Percentiles rank a stretch among this genome's conserved stretches.
These are phyloP conservation scores for Micrasema longulum DNA, from an alignment of 1,140 invertebrate genomes.

Conservation along the genomic window DNA sequence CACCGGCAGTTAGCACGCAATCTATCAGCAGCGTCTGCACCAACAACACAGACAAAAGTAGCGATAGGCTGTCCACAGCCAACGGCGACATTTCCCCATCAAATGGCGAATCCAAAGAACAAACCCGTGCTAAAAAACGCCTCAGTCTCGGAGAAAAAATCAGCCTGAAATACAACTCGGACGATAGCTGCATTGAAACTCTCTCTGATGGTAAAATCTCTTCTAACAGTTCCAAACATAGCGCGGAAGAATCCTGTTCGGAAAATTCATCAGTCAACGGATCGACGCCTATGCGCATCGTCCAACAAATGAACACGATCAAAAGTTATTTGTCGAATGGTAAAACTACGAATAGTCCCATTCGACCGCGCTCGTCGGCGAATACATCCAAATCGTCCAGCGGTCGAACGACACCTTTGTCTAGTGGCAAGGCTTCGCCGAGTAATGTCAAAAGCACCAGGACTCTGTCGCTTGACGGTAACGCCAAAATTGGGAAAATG, in stretches of 20 bases:
- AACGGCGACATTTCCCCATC: slow-evolving; percentile 48
- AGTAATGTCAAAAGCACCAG: slow-evolving; percentile 37
- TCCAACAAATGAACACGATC: slow-evolving; percentile 34
- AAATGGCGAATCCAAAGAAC: slow-evolving; percentile 1
- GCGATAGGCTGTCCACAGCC: slow-evolving; percentile 37
- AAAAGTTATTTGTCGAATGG: slow-evolving; percentile 24
- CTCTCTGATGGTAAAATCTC: slow-evolving; percentile 17
- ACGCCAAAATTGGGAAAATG: slow-evolving; percentile 53
- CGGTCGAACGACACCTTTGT: slow-evolving; percentile 45
- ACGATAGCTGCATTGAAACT: too few relatives aligned
- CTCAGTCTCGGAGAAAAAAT: slow-evolving; percentile 15
- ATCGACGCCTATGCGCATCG: slow-evolving; percentile 10
- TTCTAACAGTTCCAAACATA: slow-evolving; percentile 24
- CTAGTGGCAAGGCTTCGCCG: slow-evolving; percentile 46
- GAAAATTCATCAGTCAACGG: slow-evolving; percentile 47
- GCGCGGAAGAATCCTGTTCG: slow-evolving; percentile 30
- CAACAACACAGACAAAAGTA: slow-evolving; percentile 40
- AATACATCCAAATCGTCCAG: slow-evolving; percentile 43
- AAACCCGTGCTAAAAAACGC: slow-evolving; percentile 14
- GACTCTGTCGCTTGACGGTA: slow-evolving; percentile 24
- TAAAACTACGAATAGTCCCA: slow-evolving; percentile 28
- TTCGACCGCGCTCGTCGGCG: slow-evolving; percentile 15
- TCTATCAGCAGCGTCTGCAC: slow-evolving; percentile 23
- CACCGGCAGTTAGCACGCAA: slow-evolving; percentile 57
- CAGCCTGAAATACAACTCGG: not conserved